Conservation (phyloP, 2,113 vertebrate genomes). For the Sclerurus mexicanus region DNA sequence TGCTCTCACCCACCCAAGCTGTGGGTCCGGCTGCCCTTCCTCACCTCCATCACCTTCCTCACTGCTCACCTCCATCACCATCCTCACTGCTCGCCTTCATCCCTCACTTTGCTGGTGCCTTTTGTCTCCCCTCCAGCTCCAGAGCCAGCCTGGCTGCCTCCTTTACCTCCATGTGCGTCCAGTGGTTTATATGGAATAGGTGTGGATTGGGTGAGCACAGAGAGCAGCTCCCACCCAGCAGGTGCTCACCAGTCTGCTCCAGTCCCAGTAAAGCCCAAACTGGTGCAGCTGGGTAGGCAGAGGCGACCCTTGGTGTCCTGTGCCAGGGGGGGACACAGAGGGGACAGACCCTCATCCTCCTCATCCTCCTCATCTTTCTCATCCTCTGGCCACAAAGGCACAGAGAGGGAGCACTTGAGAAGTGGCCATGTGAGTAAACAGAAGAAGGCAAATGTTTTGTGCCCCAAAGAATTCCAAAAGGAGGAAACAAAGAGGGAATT, state of each 20-base stretch:
- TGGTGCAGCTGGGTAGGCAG: background rate
- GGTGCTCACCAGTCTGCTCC: background rate
- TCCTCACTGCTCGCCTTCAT: too few relatives aligned
- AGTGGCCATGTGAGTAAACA: background rate
- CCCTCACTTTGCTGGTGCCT: rapidly evolving
- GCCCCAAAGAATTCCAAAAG: background rate
- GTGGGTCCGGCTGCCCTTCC: background rate
- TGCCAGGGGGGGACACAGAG: background rate
- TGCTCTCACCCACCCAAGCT: background rate
- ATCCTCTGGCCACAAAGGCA: background rate
- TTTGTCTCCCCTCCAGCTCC: background rate
- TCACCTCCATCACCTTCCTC: too few relatives aligned
- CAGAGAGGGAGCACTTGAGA: background rate
- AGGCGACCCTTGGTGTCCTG: background rate
- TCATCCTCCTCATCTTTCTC: background rate
- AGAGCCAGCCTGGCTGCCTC: background rate
- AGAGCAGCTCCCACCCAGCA: background rate
- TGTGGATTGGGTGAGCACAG: background rate
- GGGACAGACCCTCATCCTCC: background rate
- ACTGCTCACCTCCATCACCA: too few relatives aligned
- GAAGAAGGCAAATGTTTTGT: background rate
- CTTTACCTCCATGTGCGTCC: background rate
- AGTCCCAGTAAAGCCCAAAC: background rate
- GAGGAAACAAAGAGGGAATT: background rate
- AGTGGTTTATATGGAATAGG: background rate